Evolutionary conservation across 2,888 invertebrate species (phyloP).

Genomic region (Bhutanitis thaidina): DNA sequence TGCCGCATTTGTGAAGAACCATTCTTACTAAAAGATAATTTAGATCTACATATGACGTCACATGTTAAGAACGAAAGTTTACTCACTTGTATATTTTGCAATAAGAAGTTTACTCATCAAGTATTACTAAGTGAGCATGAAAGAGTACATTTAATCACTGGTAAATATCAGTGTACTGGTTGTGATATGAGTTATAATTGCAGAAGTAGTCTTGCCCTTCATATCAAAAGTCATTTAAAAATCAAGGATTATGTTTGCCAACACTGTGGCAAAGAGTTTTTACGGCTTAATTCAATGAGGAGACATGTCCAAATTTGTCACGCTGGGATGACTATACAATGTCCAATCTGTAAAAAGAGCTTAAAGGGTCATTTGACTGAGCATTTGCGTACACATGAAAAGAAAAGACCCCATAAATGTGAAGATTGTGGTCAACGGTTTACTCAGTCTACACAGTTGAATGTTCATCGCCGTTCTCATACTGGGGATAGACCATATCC

Average conservation of each 20-base stretch:
- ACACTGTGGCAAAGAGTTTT: slow-evolving; percentile 88
- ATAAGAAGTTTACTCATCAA: slow-evolving; percentile 51
- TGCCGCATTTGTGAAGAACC: slow-evolving; percentile 88
- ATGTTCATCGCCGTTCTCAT: slow-evolving; percentile 91
- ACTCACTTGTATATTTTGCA: slow-evolving; percentile 85
- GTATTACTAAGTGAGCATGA: slow-evolving; percentile 81
- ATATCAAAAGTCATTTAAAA: slow-evolving; percentile 85
- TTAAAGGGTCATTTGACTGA: slow-evolving; percentile 90
- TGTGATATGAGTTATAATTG: slow-evolving; percentile 87
- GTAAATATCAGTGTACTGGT: slow-evolving; percentile 84
- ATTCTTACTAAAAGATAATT: slow-evolving; percentile 87
- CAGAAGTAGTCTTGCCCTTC: slow-evolving; percentile 81
- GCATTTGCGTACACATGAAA: slow-evolving; percentile 90
- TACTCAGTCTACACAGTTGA: slow-evolving; percentile 90
- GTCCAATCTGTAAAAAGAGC: slow-evolving; percentile 89
- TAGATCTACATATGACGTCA: slow-evolving; percentile 85
- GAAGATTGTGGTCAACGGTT: slow-evolving; percentile 88
- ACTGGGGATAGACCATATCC: slow-evolving; percentile 90
- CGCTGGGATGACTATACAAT: slow-evolving; percentile 87
- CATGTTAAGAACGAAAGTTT: slow-evolving; percentile 77
- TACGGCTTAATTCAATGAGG: slow-evolving; percentile 85
- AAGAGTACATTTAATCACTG: slow-evolving; percentile 85
- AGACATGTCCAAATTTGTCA: slow-evolving; percentile 89
- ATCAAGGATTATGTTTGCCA: slow-evolving; percentile 89
- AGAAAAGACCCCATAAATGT: slow-evolving; percentile 88